Evolutionary conservation across 1,140 invertebrate species (phyloP).

Genomic region (Zaprionus nigranus): DNA sequence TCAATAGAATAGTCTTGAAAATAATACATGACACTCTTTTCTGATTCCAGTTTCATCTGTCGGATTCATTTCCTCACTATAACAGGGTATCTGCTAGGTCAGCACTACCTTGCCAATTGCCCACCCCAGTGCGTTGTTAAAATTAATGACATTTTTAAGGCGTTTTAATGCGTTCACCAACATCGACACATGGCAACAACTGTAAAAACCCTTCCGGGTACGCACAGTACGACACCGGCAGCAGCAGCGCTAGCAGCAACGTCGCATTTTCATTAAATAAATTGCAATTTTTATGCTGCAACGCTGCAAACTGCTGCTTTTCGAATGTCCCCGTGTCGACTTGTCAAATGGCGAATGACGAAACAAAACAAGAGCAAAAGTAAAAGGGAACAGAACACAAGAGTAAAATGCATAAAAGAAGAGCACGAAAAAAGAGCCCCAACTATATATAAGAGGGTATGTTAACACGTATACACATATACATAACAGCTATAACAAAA

Average conservation of each 20-base stretch:
- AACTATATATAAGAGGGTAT: neutral
- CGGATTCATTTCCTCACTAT: too few relatives aligned
- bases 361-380: neutral
- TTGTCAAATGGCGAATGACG: neutral
- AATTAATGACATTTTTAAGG: constrained; percentile 74
- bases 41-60: neutral
- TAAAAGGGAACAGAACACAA: neutral
- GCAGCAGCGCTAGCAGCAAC: constrained; percentile 11
- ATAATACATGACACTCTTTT: neutral
- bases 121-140: constrained; percentile 8
- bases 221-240: constrained; percentile 8
- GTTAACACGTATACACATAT: neutral
- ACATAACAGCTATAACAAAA: constrained; percentile 1
- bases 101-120: neutral
- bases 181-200: constrained; percentile 34
- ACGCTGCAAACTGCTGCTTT: neutral
- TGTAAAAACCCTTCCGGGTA: constrained; percentile 7
- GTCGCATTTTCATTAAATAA: constrained; percentile 63
- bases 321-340: neutral
- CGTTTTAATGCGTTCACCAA: constrained; percentile 57
- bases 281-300: constrained; percentile 51
- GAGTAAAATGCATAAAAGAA: neutral
- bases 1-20: too few relatives aligned
- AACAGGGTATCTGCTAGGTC: neutral
- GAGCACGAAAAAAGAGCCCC: neutral